Base-by-base conservation (phyloP, 2,888 invertebrate genomes). In the Lapara coniferarum region DNA sequence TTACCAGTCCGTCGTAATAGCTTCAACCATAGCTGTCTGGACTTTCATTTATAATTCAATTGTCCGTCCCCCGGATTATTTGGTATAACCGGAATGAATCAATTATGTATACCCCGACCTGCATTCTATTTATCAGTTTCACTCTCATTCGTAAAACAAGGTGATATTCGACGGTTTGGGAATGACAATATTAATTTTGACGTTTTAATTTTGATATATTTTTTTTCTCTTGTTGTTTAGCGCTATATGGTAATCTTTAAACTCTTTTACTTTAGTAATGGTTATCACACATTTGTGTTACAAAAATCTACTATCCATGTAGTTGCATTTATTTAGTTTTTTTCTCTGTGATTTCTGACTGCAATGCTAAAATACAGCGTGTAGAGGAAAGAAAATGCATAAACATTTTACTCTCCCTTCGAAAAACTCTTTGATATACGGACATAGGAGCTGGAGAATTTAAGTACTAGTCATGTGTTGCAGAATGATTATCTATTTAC, bases 11-110 rank as follows among this genome's bases (percentile, higher is more conserved):
- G 10, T 16, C 10, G 7, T 19, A 19, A 49, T 49, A 63, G 63
- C 0, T 44, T 5, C 14, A 63, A 8, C 44, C 59, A 63, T 56
- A 56, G 63, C 14, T 5, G 25, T 58, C 74, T 72, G 70, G 73
- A 70, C 72, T 74, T 69, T 74, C 76, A 76, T 82, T 75, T 78
- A 79, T 82, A 81, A 84, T 83, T 84, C 76, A 82, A 81, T 79
- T 79, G 80, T 74, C 19, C 72, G 72, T 75, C 73, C 71, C 75
- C 51, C 71, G 77, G 75, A 83, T 81, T 81, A 84, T 82, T 82
- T 75, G 75, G 76, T 78, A 76, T 77, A 79, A 80, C 80, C 80
- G 74, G 71, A 72, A 73, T 74, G 74, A 75, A 80, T 84, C 77
- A 82, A 82, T 82, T 82, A 83, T 83, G 78, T 75, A 79, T 73